These are phyloP conservation scores for Anticlea derivata DNA, from an alignment of 2,888 invertebrate genomes.

Conservation along the genomic window DNA sequence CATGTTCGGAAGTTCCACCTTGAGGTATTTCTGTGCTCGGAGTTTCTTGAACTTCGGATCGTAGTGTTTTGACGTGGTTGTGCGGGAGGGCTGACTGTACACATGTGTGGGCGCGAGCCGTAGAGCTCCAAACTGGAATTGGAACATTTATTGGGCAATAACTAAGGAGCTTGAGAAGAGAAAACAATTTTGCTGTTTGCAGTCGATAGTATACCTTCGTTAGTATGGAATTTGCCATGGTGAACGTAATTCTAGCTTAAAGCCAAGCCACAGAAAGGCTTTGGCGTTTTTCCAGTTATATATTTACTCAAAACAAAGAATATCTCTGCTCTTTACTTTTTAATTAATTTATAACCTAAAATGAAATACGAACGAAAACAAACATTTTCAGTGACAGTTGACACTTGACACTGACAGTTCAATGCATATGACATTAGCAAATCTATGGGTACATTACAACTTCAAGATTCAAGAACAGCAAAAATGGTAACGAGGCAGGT, in stretches of 20 bases:
- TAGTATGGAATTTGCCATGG: conserved; percentile 62
- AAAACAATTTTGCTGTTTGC: too few species aligned
- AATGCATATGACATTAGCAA: too few species aligned
- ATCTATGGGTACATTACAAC: too few species aligned
- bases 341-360: background rate
- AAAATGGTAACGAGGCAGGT: too few species aligned
- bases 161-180: too few species aligned
- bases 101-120: conserved; percentile 50
- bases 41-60: conserved; percentile 90
- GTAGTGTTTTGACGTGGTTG: conserved; percentile 86
- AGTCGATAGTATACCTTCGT: conserved; percentile 48
- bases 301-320: too few species aligned
- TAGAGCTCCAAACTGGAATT: conserved; percentile 53
- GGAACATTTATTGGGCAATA: too few species aligned
- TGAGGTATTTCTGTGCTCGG: conserved; percentile 87
- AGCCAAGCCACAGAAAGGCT: conserved; percentile 24
- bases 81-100: conserved; percentile 56
- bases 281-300: background rate
- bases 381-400: too few species aligned
- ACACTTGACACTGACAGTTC: too few species aligned
- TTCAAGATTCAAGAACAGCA: too few species aligned
- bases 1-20: conserved; percentile 90
- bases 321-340: too few species aligned
- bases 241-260: conserved; percentile 2
- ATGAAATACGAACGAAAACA: too few species aligned